Percentiles rank a stretch among this genome's conserved stretches.
Evolutionary conservation across 2,888 invertebrate species (phyloP).

Genomic region (Eurytoma adleriae): DNA sequence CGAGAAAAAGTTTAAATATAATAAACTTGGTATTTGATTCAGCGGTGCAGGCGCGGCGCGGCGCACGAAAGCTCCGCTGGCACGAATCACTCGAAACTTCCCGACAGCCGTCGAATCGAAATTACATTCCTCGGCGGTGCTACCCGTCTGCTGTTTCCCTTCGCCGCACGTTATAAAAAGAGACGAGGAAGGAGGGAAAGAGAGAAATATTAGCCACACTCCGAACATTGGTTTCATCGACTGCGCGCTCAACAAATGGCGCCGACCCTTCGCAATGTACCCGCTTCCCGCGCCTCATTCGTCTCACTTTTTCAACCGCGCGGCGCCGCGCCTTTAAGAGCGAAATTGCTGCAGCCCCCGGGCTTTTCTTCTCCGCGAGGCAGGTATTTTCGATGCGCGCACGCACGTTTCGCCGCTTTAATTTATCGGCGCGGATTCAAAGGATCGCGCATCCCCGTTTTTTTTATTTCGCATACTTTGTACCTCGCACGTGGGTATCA

Average conservation of each 20-base stretch:
- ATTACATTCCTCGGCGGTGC: constrained; percentile 46
- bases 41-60: too few species aligned
- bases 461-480: too few species aligned
- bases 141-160: not conserved
- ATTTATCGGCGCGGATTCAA: too few species aligned
- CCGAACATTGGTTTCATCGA: constrained; percentile 8
- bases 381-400: constrained; percentile 28
- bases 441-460: too few species aligned
- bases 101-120: constrained; percentile 36
- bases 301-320: constrained; percentile 28
- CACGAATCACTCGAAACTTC: constrained; percentile 13
- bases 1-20: not conserved
- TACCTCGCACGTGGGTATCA: too few species aligned
- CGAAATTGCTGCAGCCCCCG: too few species aligned
- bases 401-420: too few species aligned
- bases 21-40: constrained; percentile 40
- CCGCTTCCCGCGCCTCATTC: constrained; percentile 23
- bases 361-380: too few species aligned
- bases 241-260: constrained; percentile 32
- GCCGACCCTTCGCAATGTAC: constrained; percentile 47
- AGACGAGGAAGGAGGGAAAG: not conserved
- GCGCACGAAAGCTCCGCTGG: not conserved
- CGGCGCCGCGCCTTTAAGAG: too few species aligned
- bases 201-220: constrained; percentile 36
- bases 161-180: too few species aligned